phyloP scores from a whole-genome alignment of 2,888 invertebrate genomes.

The Caenorhabditis panamensis region DNA sequence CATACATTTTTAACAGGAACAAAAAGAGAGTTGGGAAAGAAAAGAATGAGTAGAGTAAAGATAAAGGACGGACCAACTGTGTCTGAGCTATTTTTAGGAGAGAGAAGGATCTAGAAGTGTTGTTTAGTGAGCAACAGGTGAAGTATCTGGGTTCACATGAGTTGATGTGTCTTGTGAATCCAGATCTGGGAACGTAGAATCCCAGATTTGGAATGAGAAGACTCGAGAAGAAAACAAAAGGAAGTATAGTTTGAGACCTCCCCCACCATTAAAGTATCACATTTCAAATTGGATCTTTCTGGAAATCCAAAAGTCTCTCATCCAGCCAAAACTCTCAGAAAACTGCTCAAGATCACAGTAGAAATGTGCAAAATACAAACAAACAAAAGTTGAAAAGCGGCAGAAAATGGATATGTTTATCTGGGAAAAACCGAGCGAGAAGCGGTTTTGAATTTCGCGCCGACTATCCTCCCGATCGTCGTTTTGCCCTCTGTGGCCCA shows the following conservation, averaged over 20 bases:
- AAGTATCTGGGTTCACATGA: too few relatives aligned
- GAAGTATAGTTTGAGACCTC: conserved; percentile 16
- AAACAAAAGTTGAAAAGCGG: conserved; percentile 5
- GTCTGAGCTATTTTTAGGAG: too few relatives aligned
- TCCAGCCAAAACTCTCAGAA: too few relatives aligned
- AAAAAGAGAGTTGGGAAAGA: not conserved
- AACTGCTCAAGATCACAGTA: too few relatives aligned
- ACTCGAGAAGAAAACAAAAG: not conserved
- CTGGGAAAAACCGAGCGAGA: conserved; percentile 7
- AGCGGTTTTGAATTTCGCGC: conserved; percentile 35
- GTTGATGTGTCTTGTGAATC: too few relatives aligned
- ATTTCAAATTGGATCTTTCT: too few relatives aligned
- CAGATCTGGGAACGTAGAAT: too few relatives aligned
- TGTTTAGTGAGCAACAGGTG: too few relatives aligned
- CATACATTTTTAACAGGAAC: conserved; percentile 24
- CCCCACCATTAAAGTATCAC: conserved; percentile 2
- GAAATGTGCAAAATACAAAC: conserved; percentile 1
- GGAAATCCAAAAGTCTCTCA: not conserved
- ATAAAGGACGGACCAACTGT: not conserved
- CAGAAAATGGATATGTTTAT: conserved; percentile 18
- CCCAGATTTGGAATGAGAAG: too few relatives aligned
- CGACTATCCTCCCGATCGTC: conserved; percentile 14
- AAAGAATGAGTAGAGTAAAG: not conserved
- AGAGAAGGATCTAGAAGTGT: too few relatives aligned
- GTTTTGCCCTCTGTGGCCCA: not conserved